Percentiles rank a stretch among this genome's conserved stretches.
Evolutionary conservation across 2,113 vertebrate genomes (phyloP).

Genomic region (Emydura subglobosa): DNA sequence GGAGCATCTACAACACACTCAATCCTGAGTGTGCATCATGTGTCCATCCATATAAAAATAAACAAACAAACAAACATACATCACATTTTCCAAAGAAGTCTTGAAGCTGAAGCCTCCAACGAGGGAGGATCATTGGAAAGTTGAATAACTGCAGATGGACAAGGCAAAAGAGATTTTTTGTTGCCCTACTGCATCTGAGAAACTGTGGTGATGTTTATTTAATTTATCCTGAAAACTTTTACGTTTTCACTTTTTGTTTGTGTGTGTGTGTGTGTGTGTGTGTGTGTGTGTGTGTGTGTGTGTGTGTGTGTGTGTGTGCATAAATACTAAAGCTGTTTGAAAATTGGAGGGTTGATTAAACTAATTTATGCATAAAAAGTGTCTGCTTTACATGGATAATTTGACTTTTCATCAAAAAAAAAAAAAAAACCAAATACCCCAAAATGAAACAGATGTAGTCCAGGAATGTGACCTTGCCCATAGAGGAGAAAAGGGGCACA

Average conservation of each 20-base stretch:
- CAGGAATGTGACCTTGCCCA: no score
- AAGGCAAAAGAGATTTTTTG: slow-evolving; percentile 18
- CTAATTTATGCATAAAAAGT: no score
- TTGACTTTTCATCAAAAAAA: no score
- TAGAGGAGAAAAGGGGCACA: neutral
- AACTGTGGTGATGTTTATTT: neutral
- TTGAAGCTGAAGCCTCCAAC: neutral
- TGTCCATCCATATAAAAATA: neutral
- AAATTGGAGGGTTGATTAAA: no score
- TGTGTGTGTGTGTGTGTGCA: neutral
- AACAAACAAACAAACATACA: neutral
- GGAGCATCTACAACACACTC: neutral
- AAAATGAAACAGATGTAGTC: no score
- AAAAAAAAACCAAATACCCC: no score
- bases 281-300: neutral
- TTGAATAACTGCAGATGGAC: neutral
- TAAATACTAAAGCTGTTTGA: no score
- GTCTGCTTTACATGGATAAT: no score
- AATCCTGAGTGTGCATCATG: neutral
- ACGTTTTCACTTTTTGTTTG: neutral
- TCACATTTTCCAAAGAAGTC: neutral
- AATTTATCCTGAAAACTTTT: slow-evolving; percentile 6
- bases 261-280: neutral
- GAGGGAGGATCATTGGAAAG: neutral
- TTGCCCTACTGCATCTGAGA: slow-evolving; percentile 1